Conservation (phyloP, 2,113 vertebrate species). For the Epinephelus cyanopodus region DNA sequence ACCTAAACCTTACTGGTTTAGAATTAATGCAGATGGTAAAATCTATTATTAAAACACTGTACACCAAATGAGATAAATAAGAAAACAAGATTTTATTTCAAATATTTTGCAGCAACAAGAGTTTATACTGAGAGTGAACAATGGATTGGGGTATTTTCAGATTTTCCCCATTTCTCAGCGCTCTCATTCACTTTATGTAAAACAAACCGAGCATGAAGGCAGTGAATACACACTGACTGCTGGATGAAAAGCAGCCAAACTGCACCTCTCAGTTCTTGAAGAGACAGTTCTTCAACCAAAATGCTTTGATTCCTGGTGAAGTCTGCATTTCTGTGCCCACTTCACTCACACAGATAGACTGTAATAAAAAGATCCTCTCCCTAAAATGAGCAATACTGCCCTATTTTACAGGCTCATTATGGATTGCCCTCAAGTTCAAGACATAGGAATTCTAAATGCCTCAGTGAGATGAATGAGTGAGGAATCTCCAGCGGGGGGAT, state of each 20-base stretch:
- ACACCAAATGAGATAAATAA: neutral
- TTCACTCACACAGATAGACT: slow-evolving; percentile 6
- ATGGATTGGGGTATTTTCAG: neutral
- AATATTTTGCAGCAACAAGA: slow-evolving; percentile 8
- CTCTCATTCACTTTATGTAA: slow-evolving; percentile 26
- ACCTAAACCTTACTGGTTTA: neutral
- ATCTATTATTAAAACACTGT: neutral
- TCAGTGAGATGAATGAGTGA: slow-evolving; percentile 21
- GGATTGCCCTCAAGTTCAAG: slow-evolving; percentile 9
- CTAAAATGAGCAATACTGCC: slow-evolving; percentile 20
- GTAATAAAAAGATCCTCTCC: neutral
- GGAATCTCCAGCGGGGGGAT: slow-evolving; percentile 10
- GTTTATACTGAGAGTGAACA: neutral
- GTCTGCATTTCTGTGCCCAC: slow-evolving; percentile 21
- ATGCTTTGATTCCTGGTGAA: slow-evolving; percentile 20
- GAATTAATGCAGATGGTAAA: neutral
- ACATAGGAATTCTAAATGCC: slow-evolving; percentile 17
- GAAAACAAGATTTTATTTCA: neutral
- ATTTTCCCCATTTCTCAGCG: neutral
- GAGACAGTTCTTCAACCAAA: slow-evolving; percentile 22
- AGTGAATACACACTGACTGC: slow-evolving; percentile 13
- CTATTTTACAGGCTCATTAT: slow-evolving; percentile 37
- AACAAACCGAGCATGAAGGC: slow-evolving; percentile 45
- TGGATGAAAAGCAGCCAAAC: slow-evolving; percentile 27
- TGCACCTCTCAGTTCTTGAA: slow-evolving; percentile 14